Conservation (phyloP, 2,797 vertebrate genomes). For the Carcharodon carcharias region DNA sequence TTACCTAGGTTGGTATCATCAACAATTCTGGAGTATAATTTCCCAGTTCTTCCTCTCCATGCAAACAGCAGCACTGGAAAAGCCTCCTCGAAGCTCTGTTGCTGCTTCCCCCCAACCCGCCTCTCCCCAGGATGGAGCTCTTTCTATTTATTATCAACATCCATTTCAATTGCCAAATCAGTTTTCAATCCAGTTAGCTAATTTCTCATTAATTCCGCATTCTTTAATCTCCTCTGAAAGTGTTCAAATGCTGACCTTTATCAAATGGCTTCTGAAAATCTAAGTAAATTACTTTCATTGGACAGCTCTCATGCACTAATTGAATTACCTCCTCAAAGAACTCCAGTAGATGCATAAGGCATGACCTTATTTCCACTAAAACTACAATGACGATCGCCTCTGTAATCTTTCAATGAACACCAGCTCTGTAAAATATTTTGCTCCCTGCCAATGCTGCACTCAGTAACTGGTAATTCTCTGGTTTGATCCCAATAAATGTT, state of each 20-base stretch:
- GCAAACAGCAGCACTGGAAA: not conserved
- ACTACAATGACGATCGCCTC: conserved; percentile 26
- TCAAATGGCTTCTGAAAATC: conserved; percentile 32
- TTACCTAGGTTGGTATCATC: not conserved
- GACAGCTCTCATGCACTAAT: conserved; percentile 26
- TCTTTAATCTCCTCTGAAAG: conserved; percentile 33
- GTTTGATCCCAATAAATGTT: not conserved
- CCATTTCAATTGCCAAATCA: conserved; percentile 12
- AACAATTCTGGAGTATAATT: not conserved
- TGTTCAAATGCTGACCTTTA: conserved; percentile 24
- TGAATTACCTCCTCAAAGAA: conserved; percentile 36
- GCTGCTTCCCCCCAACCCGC: no score
- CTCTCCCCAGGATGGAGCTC: not conserved
- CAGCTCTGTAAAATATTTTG: not conserved
- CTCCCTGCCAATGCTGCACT: not conserved
- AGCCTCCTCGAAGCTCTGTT: not conserved
- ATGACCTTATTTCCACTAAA: conserved; percentile 32
- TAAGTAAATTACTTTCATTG: conserved; percentile 29
- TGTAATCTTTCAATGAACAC: not conserved
- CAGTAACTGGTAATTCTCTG: not conserved
- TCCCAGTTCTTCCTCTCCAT: not conserved
- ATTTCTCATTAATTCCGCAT: conserved; percentile 35
- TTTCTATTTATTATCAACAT: not conserved
- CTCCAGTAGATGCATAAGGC: not conserved
- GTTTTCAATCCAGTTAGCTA: conserved; percentile 33